Conservation (phyloP, 23 tunicate species). For the Botrylloides violaceus region DNA sequence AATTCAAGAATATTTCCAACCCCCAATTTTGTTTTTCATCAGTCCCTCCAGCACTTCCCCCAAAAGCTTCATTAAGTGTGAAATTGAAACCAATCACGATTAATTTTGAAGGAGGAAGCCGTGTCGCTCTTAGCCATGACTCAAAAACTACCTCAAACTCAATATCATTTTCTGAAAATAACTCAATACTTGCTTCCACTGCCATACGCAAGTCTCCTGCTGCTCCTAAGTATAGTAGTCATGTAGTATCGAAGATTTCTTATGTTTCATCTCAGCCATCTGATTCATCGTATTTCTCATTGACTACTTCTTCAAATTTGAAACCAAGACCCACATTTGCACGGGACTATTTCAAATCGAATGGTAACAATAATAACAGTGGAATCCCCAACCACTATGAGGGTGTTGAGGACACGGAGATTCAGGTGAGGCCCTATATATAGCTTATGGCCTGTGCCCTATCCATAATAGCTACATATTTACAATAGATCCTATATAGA, state of each 20-base stretch:
- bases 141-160: neutral
- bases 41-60: conserved; percentile 23
- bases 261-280: neutral
- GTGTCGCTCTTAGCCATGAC: conserved; percentile 8
- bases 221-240: neutral
- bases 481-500: too few species aligned
- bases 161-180: neutral
- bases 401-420: neutral
- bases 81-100: conserved; percentile 16
- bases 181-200: conserved; percentile 4
- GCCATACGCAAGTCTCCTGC: neutral
- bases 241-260: neutral
- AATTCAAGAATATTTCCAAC: neutral
- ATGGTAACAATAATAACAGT: neutral
- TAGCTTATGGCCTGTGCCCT: too few species aligned
- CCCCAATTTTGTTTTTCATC: neutral
- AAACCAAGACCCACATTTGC: neutral
- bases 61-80: neutral
- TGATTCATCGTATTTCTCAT: neutral
- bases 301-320: neutral
- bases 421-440: too few species aligned
- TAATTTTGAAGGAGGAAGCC: conserved; percentile 14
- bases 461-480: too few species aligned
- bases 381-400: neutral
- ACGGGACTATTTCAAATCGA: neutral